phyloP scores from a whole-genome alignment of 2,888 invertebrate species.

The Drosophila maculinotata region DNA sequence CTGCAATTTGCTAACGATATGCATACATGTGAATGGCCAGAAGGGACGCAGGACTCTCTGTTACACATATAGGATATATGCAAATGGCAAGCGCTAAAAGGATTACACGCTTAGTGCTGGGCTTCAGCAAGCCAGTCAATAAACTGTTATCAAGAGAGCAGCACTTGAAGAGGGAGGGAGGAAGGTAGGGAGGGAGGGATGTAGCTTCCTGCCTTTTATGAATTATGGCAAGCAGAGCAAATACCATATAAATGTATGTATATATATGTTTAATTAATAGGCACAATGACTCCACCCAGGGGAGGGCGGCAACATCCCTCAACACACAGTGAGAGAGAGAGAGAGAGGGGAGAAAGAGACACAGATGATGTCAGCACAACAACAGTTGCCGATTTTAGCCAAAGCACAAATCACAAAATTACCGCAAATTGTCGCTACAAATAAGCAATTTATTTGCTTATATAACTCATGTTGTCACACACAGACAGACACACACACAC shows the following conservation, averaged over 20 bases:
- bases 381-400: slow-evolving; percentile 32
- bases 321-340: not conserved
- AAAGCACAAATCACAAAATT: slow-evolving; percentile 73
- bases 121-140: slow-evolving; percentile 58
- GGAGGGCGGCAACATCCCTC: slow-evolving; percentile 32
- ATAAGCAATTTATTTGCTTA: slow-evolving; percentile 80
- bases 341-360: too few relatives aligned
- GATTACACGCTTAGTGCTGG: slow-evolving; percentile 58
- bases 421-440: slow-evolving; percentile 80
- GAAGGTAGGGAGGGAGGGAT: not conserved
- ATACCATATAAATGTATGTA: slow-evolving; percentile 21
- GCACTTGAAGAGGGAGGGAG: not conserved
- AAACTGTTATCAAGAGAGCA: slow-evolving; percentile 65
- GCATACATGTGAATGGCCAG: slow-evolving; percentile 57
- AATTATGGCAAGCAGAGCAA: slow-evolving; percentile 45
- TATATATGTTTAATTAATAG: slow-evolving; percentile 72
- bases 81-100: slow-evolving; percentile 50
- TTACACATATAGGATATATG: slow-evolving; percentile 38
- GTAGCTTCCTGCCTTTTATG: slow-evolving; percentile 18
- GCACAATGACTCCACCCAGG: slow-evolving; percentile 27
- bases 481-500: slow-evolving; percentile 16
- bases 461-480: slow-evolving; percentile 52
- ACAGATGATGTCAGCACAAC: slow-evolving; percentile 66
- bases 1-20: slow-evolving; percentile 81
- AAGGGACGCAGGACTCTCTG: slow-evolving; percentile 26